Conservation (phyloP, 2,113 vertebrate species). For the Mesoclemmys tuberculata region DNA sequence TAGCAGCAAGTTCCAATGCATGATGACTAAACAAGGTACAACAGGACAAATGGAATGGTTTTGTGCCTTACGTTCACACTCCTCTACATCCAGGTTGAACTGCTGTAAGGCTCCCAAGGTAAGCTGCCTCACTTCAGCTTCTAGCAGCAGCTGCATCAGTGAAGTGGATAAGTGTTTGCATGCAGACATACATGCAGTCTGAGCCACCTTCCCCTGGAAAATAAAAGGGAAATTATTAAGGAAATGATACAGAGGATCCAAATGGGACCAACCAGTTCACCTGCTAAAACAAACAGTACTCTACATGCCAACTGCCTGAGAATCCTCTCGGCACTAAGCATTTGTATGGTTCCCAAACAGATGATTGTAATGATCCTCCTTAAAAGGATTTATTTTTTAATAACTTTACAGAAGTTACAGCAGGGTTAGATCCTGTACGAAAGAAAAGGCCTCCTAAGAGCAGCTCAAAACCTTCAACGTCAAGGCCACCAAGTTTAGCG, state of each 20-base stretch:
- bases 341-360: fast-evolving
- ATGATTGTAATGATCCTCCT: fast-evolving
- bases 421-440: not conserved
- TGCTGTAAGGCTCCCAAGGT: constrained; percentile 94
- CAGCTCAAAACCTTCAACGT: not conserved
- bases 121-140: constrained; percentile 92
- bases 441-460: not conserved
- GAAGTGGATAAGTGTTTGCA: constrained; percentile 97
- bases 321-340: fast-evolving
- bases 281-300: not conserved
- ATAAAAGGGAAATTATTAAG: not conserved
- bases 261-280: no score
- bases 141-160: constrained; percentile 91
- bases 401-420: not conserved
- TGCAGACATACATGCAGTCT: constrained; percentile 98
- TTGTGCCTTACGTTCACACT: constrained; percentile 93
- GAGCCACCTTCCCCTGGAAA: constrained; percentile 94
- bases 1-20: fast-evolving
- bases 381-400: not conserved
- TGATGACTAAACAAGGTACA: fast-evolving
- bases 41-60: fast-evolving
- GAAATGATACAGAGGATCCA: fast-evolving
- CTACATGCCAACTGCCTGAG: fast-evolving
- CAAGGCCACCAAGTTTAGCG: not conserved
- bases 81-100: constrained; percentile 92